Evolutionary conservation across 30 jellyfish, hydroid and myxozoan genomes (phyloP).

Genomic region (Aurelia aurita complex sp. Pacific): DNA sequence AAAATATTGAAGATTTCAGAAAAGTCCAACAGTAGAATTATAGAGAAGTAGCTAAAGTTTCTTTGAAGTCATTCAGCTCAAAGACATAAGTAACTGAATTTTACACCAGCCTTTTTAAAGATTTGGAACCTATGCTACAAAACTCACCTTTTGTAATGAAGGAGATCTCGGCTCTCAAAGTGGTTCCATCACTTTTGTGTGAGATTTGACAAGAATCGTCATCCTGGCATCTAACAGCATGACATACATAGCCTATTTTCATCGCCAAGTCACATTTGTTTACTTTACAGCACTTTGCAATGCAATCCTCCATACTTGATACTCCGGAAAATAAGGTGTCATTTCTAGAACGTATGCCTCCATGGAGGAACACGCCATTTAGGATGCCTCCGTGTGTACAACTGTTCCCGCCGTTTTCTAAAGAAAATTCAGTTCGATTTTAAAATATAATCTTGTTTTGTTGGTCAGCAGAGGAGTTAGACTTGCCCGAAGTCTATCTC

Average conservation of each 20-base stretch:
- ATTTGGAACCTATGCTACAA: too few species aligned
- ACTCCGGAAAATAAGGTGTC: conserved; percentile 64
- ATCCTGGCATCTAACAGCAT: conserved; percentile 76
- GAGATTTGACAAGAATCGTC: conserved; percentile 85
- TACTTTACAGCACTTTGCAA: conserved; percentile 70
- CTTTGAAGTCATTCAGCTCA: too few species aligned
- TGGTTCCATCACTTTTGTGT: conserved; percentile 43
- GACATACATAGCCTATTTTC: conserved; percentile 68
- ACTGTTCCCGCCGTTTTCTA: conserved; percentile 38
- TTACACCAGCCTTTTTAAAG: too few species aligned
- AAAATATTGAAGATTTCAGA: too few species aligned
- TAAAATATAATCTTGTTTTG: too few species aligned
- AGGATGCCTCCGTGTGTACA: conserved; percentile 91
- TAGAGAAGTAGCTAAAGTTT: too few species aligned
- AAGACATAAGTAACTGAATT: too few species aligned
- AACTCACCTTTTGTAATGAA: conserved; percentile 71
- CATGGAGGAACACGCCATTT: conserved; percentile 75
- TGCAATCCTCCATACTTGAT: conserved; percentile 68
- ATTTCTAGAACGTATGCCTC: conserved; percentile 71
- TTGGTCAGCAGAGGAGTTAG: too few species aligned
- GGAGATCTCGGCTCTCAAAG: conserved; percentile 66
- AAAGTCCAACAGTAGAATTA: too few species aligned
- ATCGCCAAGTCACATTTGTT: conserved; percentile 88
- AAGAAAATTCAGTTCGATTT: too few species aligned
- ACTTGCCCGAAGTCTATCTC: too few species aligned